Conservation (phyloP, 1,140 invertebrate genomes). For the Nixonia krombeini region DNA sequence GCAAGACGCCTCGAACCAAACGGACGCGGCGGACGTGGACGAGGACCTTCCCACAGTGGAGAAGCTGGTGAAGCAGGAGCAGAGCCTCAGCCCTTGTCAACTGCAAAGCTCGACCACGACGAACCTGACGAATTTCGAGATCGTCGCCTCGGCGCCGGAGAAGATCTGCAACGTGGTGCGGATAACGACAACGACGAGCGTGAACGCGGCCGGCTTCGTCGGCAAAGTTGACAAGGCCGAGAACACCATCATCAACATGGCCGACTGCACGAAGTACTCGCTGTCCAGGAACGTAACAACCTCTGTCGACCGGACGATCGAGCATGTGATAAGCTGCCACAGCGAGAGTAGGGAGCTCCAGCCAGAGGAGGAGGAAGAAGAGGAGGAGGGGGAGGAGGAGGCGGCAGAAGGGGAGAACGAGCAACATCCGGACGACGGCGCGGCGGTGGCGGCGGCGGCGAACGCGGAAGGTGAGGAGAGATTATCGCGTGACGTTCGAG, state of each 20-base stretch:
- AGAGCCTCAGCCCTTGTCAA: conserved; percentile 57
- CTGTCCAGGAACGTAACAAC: conserved; percentile 51
- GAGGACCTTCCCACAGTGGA: conserved; percentile 56
- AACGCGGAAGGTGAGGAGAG: conserved; percentile 39
- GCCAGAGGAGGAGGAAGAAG: conserved; percentile 7
- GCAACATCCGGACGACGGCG: conserved; percentile 7
- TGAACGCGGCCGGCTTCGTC: conserved; percentile 56
- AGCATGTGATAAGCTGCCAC: conserved; percentile 56
- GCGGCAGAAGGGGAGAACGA: conserved; percentile 44
- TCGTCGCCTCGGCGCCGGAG: conserved; percentile 56
- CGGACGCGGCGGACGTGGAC: conserved; percentile 74
- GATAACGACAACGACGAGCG: conserved; percentile 57
- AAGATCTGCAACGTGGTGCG: conserved; percentile 58
- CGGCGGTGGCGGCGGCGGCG: background rate
- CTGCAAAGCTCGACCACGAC: conserved; percentile 42
- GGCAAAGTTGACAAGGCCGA: conserved; percentile 61
- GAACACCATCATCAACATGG: conserved; percentile 58
- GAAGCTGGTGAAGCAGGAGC: conserved; percentile 61
- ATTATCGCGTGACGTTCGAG: conserved; percentile 26
- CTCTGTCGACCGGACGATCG: conserved; percentile 59
- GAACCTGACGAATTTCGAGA: conserved; percentile 57
- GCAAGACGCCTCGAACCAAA: conserved; percentile 86
- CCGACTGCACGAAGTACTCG: conserved; percentile 57
- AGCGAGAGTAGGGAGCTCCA: conserved; percentile 10
- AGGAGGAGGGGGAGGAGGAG: too few relatives aligned